Evolutionary conservation across 2,888 invertebrate species (phyloP).

Genomic region (Apotomis capreana): DNA sequence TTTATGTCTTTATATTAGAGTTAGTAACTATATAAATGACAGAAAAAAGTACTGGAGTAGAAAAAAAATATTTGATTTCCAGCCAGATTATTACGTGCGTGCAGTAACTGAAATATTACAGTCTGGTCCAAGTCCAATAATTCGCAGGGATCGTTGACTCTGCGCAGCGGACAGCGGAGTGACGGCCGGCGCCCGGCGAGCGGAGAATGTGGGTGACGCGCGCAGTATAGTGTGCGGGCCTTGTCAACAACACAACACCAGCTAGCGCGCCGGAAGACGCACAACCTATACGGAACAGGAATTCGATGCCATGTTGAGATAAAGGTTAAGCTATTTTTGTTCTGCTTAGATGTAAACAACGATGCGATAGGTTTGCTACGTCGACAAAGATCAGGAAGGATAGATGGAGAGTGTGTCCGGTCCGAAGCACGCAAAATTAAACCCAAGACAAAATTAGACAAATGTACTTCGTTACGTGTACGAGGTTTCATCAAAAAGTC

Average conservation of each 20-base stretch:
- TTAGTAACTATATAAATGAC: no score
- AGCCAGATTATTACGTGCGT: constrained; percentile 25
- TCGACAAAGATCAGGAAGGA: background rate
- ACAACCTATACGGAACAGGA: constrained; percentile 34
- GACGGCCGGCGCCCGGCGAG: background rate
- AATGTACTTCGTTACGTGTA: no score
- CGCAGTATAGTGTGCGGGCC: constrained; percentile 8
- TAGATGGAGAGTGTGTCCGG: background rate
- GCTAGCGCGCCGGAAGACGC: constrained; percentile 30
- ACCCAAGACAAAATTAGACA: no score
- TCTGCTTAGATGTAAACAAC: constrained; percentile 35
- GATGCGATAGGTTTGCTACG: background rate
- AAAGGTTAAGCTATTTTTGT: constrained; percentile 37
- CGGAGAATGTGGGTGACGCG: constrained; percentile 15
- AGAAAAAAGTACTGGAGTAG: no score
- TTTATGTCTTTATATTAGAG: no score
- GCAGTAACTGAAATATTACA: constrained; percentile 23
- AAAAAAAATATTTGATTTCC: constrained; percentile 9
- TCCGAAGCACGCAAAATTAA: no score
- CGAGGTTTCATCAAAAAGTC: background rate
- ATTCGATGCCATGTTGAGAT: constrained; percentile 33
- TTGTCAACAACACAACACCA: constrained; percentile 15
- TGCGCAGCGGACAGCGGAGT: background rate
- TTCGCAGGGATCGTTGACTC: constrained; percentile 30
- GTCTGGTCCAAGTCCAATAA: constrained; percentile 31